Conservation (phyloP, 2,113 vertebrate genomes). For the Pituophis catenifer region DNA sequence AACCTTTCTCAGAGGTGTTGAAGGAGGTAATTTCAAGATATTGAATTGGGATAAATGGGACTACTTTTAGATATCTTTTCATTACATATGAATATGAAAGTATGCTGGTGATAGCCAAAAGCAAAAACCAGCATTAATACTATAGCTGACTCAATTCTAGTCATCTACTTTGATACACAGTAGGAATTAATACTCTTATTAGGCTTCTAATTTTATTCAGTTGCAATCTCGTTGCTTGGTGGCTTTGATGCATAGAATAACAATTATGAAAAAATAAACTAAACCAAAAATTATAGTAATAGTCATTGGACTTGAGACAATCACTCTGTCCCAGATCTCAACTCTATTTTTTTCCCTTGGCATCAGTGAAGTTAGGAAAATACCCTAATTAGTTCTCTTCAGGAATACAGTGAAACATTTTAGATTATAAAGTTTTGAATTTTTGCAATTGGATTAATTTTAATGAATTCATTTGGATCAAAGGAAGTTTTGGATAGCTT, state of each 20-base stretch:
- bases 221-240: not conserved
- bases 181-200: not conserved
- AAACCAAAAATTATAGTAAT: not conserved
- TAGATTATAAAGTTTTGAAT: not conserved
- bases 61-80: not conserved
- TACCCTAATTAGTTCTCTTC: not conserved
- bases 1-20: not conserved
- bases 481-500: not conserved
- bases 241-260: not conserved
- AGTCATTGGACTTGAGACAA: not conserved
- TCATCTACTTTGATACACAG: not conserved
- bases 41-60: not conserved
- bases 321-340: not conserved
- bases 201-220: not conserved
- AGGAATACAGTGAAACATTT: not conserved
- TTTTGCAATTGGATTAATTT: not conserved
- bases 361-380: not conserved
- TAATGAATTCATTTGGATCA: not conserved
- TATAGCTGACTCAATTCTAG: not conserved
- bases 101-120: not conserved
- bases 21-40: not conserved
- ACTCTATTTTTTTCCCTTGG: not conserved
- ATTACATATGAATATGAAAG: not conserved
- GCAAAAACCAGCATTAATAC: not conserved
- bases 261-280: not conserved